Evolutionary conservation across 2,113 vertebrate genomes (phyloP), one percentile per base, ranked within the genome.

Genomic region (Orthonyx spaldingii): DNA sequence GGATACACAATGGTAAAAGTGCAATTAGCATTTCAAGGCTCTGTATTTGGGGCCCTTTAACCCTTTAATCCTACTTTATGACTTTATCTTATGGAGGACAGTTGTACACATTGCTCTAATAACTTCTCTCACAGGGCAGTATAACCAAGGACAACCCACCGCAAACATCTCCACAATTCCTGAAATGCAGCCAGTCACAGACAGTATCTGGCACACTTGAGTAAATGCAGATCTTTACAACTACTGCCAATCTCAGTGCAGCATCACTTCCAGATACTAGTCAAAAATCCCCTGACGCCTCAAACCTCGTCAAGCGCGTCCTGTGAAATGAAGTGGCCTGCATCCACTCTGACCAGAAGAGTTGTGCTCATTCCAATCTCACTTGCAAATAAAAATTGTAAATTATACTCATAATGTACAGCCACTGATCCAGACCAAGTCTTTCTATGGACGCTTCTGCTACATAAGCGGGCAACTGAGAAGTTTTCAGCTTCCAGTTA

Each of bases 1-100:
- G 60, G 69, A 92, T 93, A 95, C 50, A 56, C 19, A 68, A 87
- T 72, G 70, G 81, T 92, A 92, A 66, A 93, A 96, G 65, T 70
- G 70, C 90, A 97, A 97, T 95, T 96, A 95, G 64, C 57, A 96
- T 92, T 97, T 96, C 89, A 96, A 88, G 66, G 71, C 59, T 90
- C 75, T 91, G 57, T 93, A 91, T 94, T 87, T 92, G 74, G 78
- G 91, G 91, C 60, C 65, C 50, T 64, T 77, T 74, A 97, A 96
- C 77, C 82, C 77, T 97, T 92, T 66, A 82, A 79, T n/a, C n/a
- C n/a, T n/a, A n/a, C n/a, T n/a, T 42, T 15, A 92, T 4, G 22
- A 64, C 49, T 63, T 68, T 88, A 53, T 90, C 83, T 8, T n/a
- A 17, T 13, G 27, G 30, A 94, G 32, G 63, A 64, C 60, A 89